Evolutionary conservation across 2,797 vertebrate species (phyloP).

Genomic region (Xenopus petersii): DNA sequence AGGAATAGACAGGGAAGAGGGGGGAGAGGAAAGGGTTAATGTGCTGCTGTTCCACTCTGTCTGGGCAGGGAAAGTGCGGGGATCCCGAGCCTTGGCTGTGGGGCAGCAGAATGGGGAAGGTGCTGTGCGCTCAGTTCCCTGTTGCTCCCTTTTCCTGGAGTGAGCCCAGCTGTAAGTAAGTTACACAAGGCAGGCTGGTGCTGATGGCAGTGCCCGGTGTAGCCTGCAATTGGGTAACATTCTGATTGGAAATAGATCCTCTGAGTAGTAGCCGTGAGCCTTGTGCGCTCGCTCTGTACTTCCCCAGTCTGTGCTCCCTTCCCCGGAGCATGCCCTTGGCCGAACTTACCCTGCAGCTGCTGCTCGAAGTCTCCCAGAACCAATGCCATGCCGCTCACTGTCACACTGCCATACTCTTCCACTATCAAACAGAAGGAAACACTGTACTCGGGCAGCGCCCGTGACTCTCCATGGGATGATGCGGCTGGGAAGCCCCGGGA

Average conservation of each 20-base stretch:
- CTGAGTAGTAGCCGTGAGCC: background rate
- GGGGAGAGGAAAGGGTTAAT: background rate
- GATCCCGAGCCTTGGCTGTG: slow-evolving; percentile 14
- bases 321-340: slow-evolving; percentile 34
- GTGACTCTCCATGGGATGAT: too few relatives aligned
- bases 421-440: too few relatives aligned
- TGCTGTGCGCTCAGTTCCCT: slow-evolving; percentile 1
- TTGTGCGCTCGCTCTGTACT: slow-evolving; percentile 34
- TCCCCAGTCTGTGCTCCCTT: slow-evolving; percentile 30
- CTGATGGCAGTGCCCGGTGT: slow-evolving; percentile 37
- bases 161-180: slow-evolving; percentile 26
- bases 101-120: background rate
- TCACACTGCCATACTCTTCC: too few relatives aligned
- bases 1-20: slow-evolving; percentile 56
- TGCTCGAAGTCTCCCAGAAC: too few relatives aligned
- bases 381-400: too few relatives aligned
- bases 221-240: slow-evolving; percentile 11
- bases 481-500: too few relatives aligned
- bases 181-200: slow-evolving; percentile 8
- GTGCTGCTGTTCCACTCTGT: too few relatives aligned
- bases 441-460: too few relatives aligned
- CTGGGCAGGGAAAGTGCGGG: background rate
- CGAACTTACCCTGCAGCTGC: too few relatives aligned
- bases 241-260: slow-evolving; percentile 8
- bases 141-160: slow-evolving; percentile 44